Percentiles rank a stretch among this genome's conserved stretches.
Evolutionary conservation across 2,797 vertebrate genomes (phyloP).

Genomic region (Rhynchonycteris naso): DNA sequence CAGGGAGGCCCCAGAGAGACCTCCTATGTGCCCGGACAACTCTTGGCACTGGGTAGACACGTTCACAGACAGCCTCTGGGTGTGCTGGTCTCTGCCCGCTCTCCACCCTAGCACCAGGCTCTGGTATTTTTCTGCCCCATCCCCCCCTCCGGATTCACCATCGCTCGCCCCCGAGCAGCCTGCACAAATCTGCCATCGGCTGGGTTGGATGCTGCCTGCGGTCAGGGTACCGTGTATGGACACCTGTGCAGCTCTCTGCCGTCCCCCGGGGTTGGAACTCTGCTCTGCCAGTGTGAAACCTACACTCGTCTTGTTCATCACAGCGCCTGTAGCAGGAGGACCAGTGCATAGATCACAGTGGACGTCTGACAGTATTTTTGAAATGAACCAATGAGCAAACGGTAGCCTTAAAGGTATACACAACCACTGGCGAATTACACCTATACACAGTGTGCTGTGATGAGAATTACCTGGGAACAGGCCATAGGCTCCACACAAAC

Average conservation of each 20-base stretch:
- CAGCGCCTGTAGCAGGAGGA: rapidly evolving
- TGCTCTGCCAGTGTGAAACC: rapidly evolving
- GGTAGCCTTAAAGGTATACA: rapidly evolving
- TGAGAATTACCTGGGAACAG: rapidly evolving
- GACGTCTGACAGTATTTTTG: not conserved
- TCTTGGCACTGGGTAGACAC: rapidly evolving
- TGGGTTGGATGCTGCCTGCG: rapidly evolving
- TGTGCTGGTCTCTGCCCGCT: not conserved
- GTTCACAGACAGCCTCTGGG: rapidly evolving
- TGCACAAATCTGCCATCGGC: not conserved
- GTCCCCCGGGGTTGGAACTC: not conserved
- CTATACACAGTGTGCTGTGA: rapidly evolving
- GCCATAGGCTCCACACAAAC: rapidly evolving
- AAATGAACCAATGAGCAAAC: not conserved
- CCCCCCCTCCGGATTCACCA: not conserved
- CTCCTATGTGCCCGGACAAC: rapidly evolving
- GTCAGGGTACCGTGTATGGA: rapidly evolving
- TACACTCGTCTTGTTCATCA: no score
- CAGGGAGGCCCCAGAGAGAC: not conserved
- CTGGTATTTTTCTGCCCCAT: not conserved
- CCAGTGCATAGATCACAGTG: rapidly evolving
- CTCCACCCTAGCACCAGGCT: not conserved
- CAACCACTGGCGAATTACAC: rapidly evolving
- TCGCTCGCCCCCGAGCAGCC: rapidly evolving
- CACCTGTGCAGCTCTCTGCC: rapidly evolving